phyloP scores from a whole-genome alignment of 2,113 vertebrate genomes.

The Gymnorhina tibicen region DNA sequence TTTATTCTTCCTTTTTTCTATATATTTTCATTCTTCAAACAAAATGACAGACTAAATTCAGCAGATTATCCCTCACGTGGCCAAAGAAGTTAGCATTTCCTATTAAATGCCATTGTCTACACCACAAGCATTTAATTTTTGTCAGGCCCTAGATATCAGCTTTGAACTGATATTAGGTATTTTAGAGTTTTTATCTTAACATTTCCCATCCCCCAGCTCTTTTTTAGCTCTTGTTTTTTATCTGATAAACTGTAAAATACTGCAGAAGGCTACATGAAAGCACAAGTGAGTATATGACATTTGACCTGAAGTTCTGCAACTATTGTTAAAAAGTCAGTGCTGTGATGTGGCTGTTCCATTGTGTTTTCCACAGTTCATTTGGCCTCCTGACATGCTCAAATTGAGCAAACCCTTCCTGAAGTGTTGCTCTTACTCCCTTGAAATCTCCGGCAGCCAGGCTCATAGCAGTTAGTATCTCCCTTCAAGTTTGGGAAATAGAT shows the following conservation, averaged over 20 bases:
- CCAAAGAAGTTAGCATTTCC: background rate
- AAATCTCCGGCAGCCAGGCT: background rate
- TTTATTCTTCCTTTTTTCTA: background rate
- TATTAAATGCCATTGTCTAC: background rate
- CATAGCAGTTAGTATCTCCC: background rate
- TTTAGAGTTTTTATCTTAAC: background rate
- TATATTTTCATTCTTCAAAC: background rate
- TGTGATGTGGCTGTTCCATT: background rate
- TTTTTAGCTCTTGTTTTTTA: background rate
- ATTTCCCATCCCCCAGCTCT: background rate
- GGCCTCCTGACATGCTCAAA: background rate
- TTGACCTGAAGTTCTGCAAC: background rate
- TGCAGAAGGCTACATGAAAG: background rate
- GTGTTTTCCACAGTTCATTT: background rate
- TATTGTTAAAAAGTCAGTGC: background rate
- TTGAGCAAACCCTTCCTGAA: background rate
- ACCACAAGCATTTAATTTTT: background rate
- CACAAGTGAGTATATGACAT: background rate
- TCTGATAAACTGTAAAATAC: background rate
- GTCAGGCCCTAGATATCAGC: background rate
- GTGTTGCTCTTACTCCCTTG: background rate
- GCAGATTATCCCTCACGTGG: background rate
- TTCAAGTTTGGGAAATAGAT: background rate
- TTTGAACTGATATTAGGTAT: background rate
- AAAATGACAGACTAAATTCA: background rate